Base-by-base conservation (phyloP, 2,113 vertebrate species). In the Octodon degus region DNA sequence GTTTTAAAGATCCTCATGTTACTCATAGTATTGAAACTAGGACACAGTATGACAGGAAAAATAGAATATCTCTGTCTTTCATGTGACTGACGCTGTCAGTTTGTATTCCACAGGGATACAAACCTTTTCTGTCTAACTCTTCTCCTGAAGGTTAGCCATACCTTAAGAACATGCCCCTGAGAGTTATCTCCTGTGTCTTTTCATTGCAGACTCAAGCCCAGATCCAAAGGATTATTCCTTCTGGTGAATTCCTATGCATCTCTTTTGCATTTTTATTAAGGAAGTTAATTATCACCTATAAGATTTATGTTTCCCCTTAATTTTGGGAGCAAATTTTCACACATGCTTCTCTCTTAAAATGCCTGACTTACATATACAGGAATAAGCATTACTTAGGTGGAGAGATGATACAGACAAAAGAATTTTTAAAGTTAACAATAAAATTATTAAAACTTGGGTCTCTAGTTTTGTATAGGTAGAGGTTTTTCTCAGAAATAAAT, bases 391-490 rank as follows among this genome's bases (percentile, higher is more conserved):
- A 37, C 50, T 79, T 90, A 85, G 47, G 20, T 6, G 53, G 19
- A 11, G 25, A 77, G 4, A 27, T 72, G 47, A 76, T 43, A 83
- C 7, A 25, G 32, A 20, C 50, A 90, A 89, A 90, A 40, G 60
- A 43, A 86, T 90, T 92, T 50, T 76, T 70, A 92, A n/a, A 81
- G 74, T n/a, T 93, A 86, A 43, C 40, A 63, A 91, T 25, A 24
- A 79, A 95, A 88, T 63, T 3, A 55, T 88, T 72, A 74, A 90
- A 90, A 90, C 7, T 20, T 2, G 53, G 14, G 43, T 65, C 13
- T 34, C 62, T 60, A 85, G 10, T 25, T 16, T 62, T 92, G n/a
- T 34, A 2, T 81, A 86, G 68, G 50, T n/a, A 27, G 24, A 68
- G 30, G 30, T 27, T 47, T 11, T 27, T 70, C 53, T 67, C 47